These are phyloP conservation scores for Uropetala carovei DNA, from an alignment of 2,888 invertebrate species.

Conservation along the genomic window DNA sequence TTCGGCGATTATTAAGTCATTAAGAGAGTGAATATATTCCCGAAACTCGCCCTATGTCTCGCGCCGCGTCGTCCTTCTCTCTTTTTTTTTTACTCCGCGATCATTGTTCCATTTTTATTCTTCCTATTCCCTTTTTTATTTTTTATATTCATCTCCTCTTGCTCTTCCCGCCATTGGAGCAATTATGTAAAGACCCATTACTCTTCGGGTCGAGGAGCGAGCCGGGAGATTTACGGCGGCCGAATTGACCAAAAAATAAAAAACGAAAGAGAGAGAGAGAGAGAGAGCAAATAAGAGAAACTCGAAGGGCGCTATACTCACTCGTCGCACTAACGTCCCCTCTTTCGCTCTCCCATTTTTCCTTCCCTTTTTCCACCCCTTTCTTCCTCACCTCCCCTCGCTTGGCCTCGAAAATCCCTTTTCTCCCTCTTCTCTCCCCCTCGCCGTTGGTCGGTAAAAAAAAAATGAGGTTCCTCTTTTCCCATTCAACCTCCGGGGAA, in stretches of 20 bases:
- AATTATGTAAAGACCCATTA: constrained; percentile 64
- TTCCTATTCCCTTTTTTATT: constrained; percentile 4
- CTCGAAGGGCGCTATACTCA: constrained; percentile 45
- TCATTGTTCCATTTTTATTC: constrained; percentile 48
- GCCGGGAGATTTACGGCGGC: constrained; percentile 47
- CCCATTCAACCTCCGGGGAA: constrained; percentile 30
- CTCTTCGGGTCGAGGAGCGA: constrained; percentile 61
- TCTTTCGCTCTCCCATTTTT: not conserved
- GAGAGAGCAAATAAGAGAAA: constrained; percentile 25
- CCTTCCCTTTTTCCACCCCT: not conserved
- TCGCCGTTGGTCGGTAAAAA: not conserved
- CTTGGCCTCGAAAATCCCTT: constrained; percentile 23
- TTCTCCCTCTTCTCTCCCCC: not conserved
- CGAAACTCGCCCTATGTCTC: constrained; percentile 31
- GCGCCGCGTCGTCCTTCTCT: not conserved
- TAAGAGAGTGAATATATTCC: constrained; percentile 57
- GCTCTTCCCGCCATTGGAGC: constrained; percentile 30
- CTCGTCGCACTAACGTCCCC: constrained; percentile 15
- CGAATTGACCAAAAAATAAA: constrained; percentile 48
- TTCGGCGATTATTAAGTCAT: constrained; percentile 61
- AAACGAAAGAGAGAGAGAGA: not conserved
- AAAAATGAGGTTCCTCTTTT: not conserved
- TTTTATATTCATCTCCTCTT: constrained; percentile 9
- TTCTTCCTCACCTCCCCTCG: no score
- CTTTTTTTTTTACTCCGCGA: not conserved